A percentile compares a stretch with the other conserved stretches of the same genome.
Conservation (phyloP, 2,888 invertebrate genomes). For the Nasonovia ribisnigri region DNA sequence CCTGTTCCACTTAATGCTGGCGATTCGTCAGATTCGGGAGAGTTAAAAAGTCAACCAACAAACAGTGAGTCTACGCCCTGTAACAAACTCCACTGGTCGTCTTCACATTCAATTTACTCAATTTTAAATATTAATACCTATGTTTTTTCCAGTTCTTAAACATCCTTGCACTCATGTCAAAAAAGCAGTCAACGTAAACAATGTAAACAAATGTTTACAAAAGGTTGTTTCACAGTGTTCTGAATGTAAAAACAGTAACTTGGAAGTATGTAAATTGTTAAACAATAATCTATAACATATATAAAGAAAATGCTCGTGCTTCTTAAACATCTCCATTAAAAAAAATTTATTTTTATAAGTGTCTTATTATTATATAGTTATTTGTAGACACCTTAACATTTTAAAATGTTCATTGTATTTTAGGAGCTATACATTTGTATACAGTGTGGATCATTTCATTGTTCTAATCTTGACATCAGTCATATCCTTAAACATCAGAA, state of each 20-base stretch:
- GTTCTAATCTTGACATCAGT: slow-evolving; percentile 78
- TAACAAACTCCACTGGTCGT: slow-evolving; percentile 64
- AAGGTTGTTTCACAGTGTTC: slow-evolving; percentile 71
- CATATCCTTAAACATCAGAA: slow-evolving; percentile 83
- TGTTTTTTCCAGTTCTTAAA: slow-evolving; percentile 55
- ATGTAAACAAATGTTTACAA: slow-evolving; percentile 75
- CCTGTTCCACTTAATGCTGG: slow-evolving; percentile 55
- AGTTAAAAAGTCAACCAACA: slow-evolving; percentile 43
- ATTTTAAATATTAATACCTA: slow-evolving; percentile 4
- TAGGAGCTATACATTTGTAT: slow-evolving; percentile 80
- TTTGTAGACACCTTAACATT: neutral
- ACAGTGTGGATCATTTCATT: slow-evolving; percentile 83
- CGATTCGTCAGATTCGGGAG: slow-evolving; percentile 59
- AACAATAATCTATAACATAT: neutral
- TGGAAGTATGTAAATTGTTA: slow-evolving; percentile 70
- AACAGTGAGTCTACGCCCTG: slow-evolving; percentile 57
- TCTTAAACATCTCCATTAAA: neutral
- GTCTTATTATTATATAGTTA: neutral
- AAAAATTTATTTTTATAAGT: neutral
- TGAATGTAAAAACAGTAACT: slow-evolving; percentile 72
- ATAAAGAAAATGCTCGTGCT: neutral
- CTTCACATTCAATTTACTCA: neutral
- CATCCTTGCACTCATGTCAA: slow-evolving; percentile 77
- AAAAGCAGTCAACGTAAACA: slow-evolving; percentile 77
- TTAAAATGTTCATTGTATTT: slow-evolving; percentile 54